Evolutionary conservation across 2,113 vertebrate genomes (phyloP).

Genomic region (Oophaga pumilio): DNA sequence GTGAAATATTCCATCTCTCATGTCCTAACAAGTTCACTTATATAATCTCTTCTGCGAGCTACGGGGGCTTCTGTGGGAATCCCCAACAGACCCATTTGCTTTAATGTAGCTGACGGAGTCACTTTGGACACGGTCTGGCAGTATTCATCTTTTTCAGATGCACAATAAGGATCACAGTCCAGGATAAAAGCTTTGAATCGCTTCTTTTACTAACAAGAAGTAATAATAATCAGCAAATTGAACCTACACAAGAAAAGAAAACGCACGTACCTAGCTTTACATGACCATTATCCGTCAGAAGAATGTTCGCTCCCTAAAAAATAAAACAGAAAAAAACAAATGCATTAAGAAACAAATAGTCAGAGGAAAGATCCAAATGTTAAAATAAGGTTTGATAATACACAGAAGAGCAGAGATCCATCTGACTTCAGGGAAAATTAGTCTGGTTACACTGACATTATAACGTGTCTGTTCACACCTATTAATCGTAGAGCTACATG

Average conservation of each 20-base stretch:
- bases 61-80: too few species aligned
- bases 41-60: too few species aligned
- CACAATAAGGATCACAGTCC: too few species aligned
- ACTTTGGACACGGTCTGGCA: too few species aligned
- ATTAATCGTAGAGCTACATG: slow-evolving; percentile 8
- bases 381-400: background rate
- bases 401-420: slow-evolving; percentile 7
- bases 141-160: too few species aligned
- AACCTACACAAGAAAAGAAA: background rate
- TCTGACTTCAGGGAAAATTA: background rate
- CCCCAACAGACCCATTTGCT: too few species aligned
- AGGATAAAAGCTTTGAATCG: too few species aligned
- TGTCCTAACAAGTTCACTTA: too few species aligned
- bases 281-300: slow-evolving; percentile 96
- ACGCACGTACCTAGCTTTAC: slow-evolving; percentile 89
- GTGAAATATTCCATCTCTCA: too few species aligned
- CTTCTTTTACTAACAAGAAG: too few species aligned
- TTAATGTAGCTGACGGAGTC: too few species aligned
- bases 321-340: slow-evolving; percentile 59
- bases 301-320: slow-evolving; percentile 95
- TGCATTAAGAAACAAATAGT: background rate
- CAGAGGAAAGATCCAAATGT: background rate
- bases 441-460: slow-evolving; percentile 12
- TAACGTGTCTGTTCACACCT: slow-evolving; percentile 43
- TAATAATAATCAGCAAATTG: background rate